These are phyloP conservation scores for Octodon degus DNA, from an alignment of 2,113 vertebrate genomes.

Conservation along the genomic window DNA sequence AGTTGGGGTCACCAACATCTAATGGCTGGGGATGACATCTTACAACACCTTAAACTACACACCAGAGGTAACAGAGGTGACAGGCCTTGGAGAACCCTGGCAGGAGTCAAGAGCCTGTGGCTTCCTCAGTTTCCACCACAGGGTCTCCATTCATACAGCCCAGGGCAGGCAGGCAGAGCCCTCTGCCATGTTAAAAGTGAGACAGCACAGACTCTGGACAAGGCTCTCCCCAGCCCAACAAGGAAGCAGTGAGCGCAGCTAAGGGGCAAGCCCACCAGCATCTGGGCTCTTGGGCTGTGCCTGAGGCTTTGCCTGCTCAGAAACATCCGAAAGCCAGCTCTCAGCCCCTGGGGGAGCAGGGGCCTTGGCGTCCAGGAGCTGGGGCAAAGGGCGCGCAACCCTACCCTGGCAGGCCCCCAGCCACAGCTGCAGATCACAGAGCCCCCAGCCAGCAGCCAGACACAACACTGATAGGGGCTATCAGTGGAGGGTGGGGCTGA, in stretches of 20 bases:
- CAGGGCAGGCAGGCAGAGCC: background rate
- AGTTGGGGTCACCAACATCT: background rate
- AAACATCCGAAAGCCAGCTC: background rate
- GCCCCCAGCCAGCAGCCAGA: slow-evolving; percentile 17
- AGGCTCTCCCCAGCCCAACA: background rate
- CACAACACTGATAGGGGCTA: slow-evolving; percentile 58
- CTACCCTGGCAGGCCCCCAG: background rate
- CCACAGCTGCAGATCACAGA: background rate
- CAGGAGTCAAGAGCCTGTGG: background rate
- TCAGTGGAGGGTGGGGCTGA: accelerated
- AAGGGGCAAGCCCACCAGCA: accelerated
- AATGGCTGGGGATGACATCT: background rate
- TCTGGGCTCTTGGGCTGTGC: background rate
- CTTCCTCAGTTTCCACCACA: background rate
- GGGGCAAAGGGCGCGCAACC: background rate
- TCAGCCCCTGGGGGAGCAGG: background rate
- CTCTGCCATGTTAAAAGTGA: background rate
- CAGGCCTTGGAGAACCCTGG: background rate
- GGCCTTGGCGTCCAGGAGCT: slow-evolving; percentile 1
- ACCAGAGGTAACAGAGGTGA: background rate
- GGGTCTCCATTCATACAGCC: background rate
- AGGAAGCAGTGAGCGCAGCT: background rate
- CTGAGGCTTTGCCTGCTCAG: background rate
- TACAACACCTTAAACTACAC: background rate
- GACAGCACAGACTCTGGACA: background rate